Conservation (phyloP, 2,888 invertebrate species). For the Tetropium fuscum region DNA sequence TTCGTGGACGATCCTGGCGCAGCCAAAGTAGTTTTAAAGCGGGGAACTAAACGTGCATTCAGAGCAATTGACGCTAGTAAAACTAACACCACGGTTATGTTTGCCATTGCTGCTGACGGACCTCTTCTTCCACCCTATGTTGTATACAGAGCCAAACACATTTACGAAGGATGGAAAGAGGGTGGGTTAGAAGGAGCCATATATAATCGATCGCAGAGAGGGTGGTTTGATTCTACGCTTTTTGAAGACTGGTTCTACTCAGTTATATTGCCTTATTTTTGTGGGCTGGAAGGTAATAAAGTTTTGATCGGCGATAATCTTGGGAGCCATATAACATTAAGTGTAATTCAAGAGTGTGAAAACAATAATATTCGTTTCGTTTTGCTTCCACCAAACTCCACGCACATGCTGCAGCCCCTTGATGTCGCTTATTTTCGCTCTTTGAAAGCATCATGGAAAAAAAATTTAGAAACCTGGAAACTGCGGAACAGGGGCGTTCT, state of each 20-base stretch:
- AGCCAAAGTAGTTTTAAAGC: conserved; percentile 36
- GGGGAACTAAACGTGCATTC: conserved; percentile 54
- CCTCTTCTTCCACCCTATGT: conserved; percentile 30
- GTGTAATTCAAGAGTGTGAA: conserved; percentile 18
- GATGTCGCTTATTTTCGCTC: not conserved
- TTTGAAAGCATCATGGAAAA: not conserved
- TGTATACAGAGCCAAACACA: conserved; percentile 31
- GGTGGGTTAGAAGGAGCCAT: conserved; percentile 12
- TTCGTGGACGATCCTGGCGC: not conserved
- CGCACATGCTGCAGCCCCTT: conserved; percentile 14
- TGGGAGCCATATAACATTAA: conserved; percentile 2
- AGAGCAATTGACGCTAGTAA: conserved; percentile 32
- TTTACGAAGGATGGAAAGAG: conserved; percentile 25
- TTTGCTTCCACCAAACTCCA: conserved; percentile 9
- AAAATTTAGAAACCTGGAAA: not conserved
- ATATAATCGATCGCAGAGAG: conserved; percentile 26
- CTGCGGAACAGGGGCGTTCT: not conserved
- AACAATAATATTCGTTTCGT: conserved; percentile 19
- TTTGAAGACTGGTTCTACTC: conserved; percentile 34
- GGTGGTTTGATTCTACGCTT: conserved; percentile 30
- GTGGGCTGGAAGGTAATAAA: conserved; percentile 40
- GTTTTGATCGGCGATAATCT: conserved; percentile 53
- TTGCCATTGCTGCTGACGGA: conserved; percentile 21
- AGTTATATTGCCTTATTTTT: conserved; percentile 28
- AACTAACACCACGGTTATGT: conserved; percentile 23